These are phyloP conservation scores for Coryphaenoides rupestris DNA, from an alignment of 2,113 vertebrate species.

Conservation along the genomic window DNA sequence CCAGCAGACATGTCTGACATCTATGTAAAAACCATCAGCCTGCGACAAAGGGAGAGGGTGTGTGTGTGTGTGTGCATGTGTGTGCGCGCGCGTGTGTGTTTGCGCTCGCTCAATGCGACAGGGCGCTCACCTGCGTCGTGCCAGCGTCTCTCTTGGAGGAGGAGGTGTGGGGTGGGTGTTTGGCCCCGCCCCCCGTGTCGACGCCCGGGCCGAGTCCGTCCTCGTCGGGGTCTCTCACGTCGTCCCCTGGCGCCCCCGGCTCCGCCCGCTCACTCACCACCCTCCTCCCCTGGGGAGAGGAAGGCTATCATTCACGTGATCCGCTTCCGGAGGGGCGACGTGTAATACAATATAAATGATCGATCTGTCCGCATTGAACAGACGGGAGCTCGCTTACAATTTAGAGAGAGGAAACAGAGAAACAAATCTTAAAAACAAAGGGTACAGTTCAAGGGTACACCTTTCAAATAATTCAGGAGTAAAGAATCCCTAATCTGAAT, in stretches of 20 bases:
- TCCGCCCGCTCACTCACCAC: conserved; percentile 82
- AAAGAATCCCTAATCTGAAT: no score
- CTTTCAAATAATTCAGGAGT: no score
- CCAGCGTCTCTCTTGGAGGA: conserved; percentile 58
- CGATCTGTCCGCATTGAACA: not conserved
- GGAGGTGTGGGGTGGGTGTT: conserved; percentile 54
- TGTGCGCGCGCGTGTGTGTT: not conserved
- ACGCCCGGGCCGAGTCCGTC: conserved; percentile 55
- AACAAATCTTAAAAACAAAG: no score
- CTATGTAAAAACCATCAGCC: conserved; percentile 62
- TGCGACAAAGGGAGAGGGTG: conserved; percentile 35
- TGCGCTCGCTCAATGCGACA: not conserved
- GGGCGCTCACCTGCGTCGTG: conserved; percentile 68
- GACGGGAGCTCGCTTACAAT: not conserved
- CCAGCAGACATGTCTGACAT: conserved; percentile 59
- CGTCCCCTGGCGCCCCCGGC: conserved; percentile 31
- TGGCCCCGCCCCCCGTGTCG: conserved; percentile 62
- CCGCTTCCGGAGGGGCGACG: not conserved
- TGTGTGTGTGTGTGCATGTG: conserved; percentile 13
- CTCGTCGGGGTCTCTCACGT: conserved; percentile 54
- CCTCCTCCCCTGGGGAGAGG: conserved; percentile 78
- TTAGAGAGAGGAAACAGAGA: no score
- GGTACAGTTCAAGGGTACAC: no score
- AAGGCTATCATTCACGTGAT: conserved; percentile 1
- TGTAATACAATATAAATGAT: not conserved